Percentiles rank a stretch among this genome's conserved stretches.
Evolutionary conservation across 2,797 vertebrate genomes (phyloP).

Genomic region (Ibycter americanus): DNA sequence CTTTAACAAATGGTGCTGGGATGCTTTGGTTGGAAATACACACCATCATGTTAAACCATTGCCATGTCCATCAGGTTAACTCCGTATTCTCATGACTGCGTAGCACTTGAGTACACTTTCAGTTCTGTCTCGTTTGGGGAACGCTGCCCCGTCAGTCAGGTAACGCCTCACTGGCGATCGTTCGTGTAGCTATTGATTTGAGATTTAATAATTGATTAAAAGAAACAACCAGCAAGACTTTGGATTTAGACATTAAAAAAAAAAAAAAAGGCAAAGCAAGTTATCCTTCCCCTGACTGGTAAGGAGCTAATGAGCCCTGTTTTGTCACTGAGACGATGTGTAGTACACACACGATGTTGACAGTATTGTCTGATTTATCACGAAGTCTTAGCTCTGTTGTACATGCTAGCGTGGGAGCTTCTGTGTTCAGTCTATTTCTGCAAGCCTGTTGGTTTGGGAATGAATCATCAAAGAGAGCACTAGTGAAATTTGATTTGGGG

Average conservation of each 20-base stretch:
- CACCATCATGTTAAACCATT: constrained; percentile 83
- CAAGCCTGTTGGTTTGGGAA: constrained; percentile 12
- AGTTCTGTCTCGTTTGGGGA: constrained; percentile 59
- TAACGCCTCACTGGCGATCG: constrained; percentile 17
- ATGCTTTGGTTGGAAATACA: constrained; percentile 58
- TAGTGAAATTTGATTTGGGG: constrained; percentile 37
- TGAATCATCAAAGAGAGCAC: constrained; percentile 59
- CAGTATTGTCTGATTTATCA: constrained; percentile 65
- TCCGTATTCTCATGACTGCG: constrained; percentile 47
- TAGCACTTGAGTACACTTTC: constrained; percentile 44
- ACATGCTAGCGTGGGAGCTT: constrained; percentile 39
- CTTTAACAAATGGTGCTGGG: constrained; percentile 27
- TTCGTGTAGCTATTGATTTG: constrained; percentile 45
- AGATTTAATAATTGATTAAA: constrained; percentile 68
- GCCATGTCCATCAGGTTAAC: constrained; percentile 80
- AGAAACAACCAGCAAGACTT: constrained; percentile 34
- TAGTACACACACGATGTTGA: constrained; percentile 47
- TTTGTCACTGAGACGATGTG: constrained; percentile 44
- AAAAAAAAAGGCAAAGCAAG: background rate
- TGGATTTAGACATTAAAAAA: constrained; percentile 31
- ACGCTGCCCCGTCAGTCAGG: constrained; percentile 18
- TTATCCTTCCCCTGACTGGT: constrained; percentile 10
- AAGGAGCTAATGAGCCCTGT: constrained; percentile 62
- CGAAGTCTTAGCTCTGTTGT: constrained; percentile 49
- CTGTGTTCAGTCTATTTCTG: constrained; percentile 54